phyloP scores from a whole-genome alignment of 2,113 vertebrate species.

The Sphyrna mokarran region DNA sequence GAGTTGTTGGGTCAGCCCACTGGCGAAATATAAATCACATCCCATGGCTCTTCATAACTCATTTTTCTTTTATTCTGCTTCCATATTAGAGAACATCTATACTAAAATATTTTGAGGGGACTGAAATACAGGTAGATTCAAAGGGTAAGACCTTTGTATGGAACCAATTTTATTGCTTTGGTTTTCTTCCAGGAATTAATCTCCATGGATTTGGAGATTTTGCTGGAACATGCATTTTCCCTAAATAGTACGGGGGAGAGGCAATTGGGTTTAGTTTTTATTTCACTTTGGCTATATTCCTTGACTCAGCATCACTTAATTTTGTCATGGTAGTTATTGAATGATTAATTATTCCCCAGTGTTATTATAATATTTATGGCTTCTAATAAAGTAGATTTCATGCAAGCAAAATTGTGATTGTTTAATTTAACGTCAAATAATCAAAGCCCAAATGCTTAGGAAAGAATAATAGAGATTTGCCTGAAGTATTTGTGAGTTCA shows the following conservation, averaged over 20 bases:
- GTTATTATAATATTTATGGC: slow-evolving; percentile 19
- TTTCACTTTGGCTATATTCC: slow-evolving; percentile 35
- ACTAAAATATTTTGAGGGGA: slow-evolving; percentile 12
- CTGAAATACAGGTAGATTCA: slow-evolving; percentile 35
- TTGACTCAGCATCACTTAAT: slow-evolving; percentile 21
- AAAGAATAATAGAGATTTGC: slow-evolving; percentile 19
- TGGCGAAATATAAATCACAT: not conserved
- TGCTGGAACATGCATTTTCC: slow-evolving; percentile 31
- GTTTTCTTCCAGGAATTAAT: slow-evolving; percentile 37
- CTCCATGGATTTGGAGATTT: slow-evolving; percentile 34
- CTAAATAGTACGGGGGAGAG: slow-evolving; percentile 30
- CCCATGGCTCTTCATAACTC: slow-evolving; percentile 23
- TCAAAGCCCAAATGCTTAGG: not conserved
- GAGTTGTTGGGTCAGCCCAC: slow-evolving; percentile 8
- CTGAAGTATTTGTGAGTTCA: slow-evolving; percentile 20
- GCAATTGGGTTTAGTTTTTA: not conserved
- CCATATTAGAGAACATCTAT: not conserved
- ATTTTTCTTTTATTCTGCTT: slow-evolving; percentile 1
- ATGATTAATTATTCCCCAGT: slow-evolving; percentile 33
- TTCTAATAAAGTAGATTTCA: slow-evolving; percentile 34
- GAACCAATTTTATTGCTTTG: slow-evolving; percentile 34
- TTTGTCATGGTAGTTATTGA: slow-evolving; percentile 25
- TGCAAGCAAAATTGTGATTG: slow-evolving; percentile 28
- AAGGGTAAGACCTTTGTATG: slow-evolving; percentile 24
- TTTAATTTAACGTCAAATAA: slow-evolving; percentile 33